Conservation (phyloP, 2,888 invertebrate species). For the Caenorhabditis drosophilae region DNA sequence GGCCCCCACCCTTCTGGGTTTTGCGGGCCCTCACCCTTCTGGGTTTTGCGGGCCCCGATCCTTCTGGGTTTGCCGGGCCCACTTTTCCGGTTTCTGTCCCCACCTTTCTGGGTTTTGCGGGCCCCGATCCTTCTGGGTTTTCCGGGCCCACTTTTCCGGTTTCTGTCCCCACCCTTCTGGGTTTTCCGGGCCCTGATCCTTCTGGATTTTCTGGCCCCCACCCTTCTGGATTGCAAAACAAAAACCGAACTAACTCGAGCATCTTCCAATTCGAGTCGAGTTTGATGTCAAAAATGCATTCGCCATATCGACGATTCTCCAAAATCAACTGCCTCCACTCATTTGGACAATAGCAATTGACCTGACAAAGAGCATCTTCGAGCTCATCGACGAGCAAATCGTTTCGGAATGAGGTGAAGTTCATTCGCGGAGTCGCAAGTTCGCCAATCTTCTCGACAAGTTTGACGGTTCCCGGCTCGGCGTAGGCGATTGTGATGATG, state of each 20-base stretch:
- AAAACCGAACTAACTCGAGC: slow-evolving; percentile 18
- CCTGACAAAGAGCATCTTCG: slow-evolving; percentile 33
- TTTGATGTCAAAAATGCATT: slow-evolving; percentile 29
- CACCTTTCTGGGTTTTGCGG: too few species aligned
- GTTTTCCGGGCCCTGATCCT: too few species aligned
- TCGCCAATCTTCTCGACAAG: slow-evolving; percentile 25
- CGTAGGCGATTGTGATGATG: slow-evolving; percentile 33
- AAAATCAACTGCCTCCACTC: slow-evolving; percentile 23
- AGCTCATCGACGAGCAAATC: slow-evolving; percentile 26
- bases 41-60: too few species aligned
- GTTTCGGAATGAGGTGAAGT: slow-evolving; percentile 29
- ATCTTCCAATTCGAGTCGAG: slow-evolving; percentile 34
- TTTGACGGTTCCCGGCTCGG: slow-evolving; percentile 12
- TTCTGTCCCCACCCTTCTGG: too few species aligned
- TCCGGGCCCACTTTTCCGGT: too few species aligned
- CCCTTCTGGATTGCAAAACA: too few species aligned
- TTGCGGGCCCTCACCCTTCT: too few species aligned
- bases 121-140: too few species aligned
- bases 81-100: too few species aligned
- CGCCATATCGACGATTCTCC: slow-evolving; percentile 28
- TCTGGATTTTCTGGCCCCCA: too few species aligned
- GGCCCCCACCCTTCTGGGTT: too few species aligned
- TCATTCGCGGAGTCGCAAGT: slow-evolving; percentile 25
- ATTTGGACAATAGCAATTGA: slow-evolving; percentile 39
- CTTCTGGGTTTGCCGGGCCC: too few species aligned